phyloP scores from a whole-genome alignment of 2,797 vertebrate genomes.

The Botia kubotai region DNA sequence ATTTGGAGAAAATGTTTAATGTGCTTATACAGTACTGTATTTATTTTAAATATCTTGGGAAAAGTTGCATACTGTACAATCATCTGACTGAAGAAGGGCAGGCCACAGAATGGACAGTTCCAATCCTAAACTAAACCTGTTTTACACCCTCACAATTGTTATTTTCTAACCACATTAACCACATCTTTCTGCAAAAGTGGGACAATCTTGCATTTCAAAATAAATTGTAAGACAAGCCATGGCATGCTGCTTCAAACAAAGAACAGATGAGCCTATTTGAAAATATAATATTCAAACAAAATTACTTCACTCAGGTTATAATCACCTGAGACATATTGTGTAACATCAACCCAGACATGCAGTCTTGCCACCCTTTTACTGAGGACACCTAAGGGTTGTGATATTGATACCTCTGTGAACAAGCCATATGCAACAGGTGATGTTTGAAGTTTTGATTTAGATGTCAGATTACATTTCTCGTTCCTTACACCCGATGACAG shows the following conservation, averaged over 20 bases:
- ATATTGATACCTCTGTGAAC: constrained; percentile 39
- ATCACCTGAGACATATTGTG: constrained; percentile 29
- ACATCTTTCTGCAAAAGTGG: not conserved
- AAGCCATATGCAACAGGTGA: constrained; percentile 10
- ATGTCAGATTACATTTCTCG: constrained; percentile 42
- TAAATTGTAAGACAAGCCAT: constrained; percentile 31
- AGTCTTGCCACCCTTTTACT: constrained; percentile 14
- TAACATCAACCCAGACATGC: constrained; percentile 21
- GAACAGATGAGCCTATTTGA: constrained; percentile 18
- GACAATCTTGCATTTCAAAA: constrained; percentile 15
- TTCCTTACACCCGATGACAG: constrained; percentile 16
- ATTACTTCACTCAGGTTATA: not conserved
- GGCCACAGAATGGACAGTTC: constrained; percentile 1
- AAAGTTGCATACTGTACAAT: too few relatives aligned
- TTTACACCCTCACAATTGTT: constrained; percentile 15
- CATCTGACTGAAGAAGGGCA: not conserved
- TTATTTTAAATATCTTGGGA: too few relatives aligned
- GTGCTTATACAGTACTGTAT: too few relatives aligned
- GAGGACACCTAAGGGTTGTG: constrained; percentile 43
- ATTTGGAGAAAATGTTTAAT: too few relatives aligned
- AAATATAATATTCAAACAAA: constrained; percentile 35
- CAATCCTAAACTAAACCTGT: constrained; percentile 1
- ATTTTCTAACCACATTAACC: constrained; percentile 20
- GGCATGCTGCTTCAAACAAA: constrained; percentile 32
- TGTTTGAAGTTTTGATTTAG: constrained; percentile 37